These are phyloP conservation scores for Myiopsitta monachus DNA, from an alignment of 2,113 vertebrate species.

Conservation along the genomic window DNA sequence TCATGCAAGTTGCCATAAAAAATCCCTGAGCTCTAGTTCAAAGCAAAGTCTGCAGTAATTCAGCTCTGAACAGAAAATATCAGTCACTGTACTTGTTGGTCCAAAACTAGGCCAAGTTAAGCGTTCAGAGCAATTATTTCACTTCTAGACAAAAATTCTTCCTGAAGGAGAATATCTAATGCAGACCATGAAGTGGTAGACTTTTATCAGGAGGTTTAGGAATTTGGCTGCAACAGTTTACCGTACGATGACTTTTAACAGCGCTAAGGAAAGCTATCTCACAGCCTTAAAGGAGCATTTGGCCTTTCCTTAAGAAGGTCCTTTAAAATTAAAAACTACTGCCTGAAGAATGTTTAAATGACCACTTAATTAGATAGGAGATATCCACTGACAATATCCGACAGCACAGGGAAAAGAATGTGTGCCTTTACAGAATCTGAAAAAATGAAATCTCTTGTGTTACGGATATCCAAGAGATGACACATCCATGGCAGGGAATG, in stretches of 20 bases:
- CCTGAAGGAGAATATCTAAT: not conserved
- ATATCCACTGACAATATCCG: not conserved
- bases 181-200: not conserved
- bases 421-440: not conserved
- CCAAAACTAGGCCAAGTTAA: not conserved
- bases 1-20: not conserved
- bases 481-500: not conserved
- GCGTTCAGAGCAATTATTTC: not conserved
- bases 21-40: not conserved
- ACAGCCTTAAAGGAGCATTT: not conserved
- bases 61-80: not conserved
- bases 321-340: not conserved
- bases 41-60: not conserved
- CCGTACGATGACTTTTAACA: not conserved
- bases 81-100: not conserved
- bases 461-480: not conserved
- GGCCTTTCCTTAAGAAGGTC: not conserved
- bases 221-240: not conserved
- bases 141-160: not conserved
- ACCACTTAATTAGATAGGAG: slow-evolving; percentile 10
- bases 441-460: not conserved
- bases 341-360: slow-evolving; percentile 21
- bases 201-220: not conserved
- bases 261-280: not conserved
- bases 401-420: not conserved